Base-by-base conservation (phyloP, 1,140 invertebrate species). In the Orchesella cincta region DNA sequence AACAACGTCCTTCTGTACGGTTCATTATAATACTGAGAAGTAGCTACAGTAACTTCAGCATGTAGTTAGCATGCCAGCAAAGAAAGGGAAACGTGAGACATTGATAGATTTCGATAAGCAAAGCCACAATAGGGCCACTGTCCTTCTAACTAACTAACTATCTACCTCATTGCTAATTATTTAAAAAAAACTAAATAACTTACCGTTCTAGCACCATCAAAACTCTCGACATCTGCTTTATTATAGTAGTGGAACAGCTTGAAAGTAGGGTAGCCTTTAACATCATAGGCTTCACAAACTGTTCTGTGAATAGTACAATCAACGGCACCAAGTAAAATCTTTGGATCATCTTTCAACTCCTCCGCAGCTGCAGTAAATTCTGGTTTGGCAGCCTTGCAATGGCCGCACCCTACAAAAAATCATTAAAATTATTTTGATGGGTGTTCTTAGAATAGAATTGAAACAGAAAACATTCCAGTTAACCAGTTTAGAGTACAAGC, bases 381-480 rank as follows among this genome's bases (percentile, higher is more conserved):
- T 20, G 94, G 94, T 85, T 96, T 96, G 0, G 93, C 91, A 81
- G 90, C 91, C 83, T 95, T 96, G 84, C 94, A 96, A 85, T 96
- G 94, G 8, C 94, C 94, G 86, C 94, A 96, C 94, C 94, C 93
- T 95, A 82, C 72, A 85, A 85, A 77, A 71, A 81, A 78, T 67
- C 26, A 67, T 5, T 57, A n/a, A 57, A 12, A 57, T 46, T 46
- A 18, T 46, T 8, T 46, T 46, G n/a, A n/a, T n/a, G n/a, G n/a
- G n/a, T n/a, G n/a, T n/a, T n/a, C n/a, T n/a, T n/a, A n/a, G n/a
- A n/a, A n/a, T n/a, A n/a, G n/a, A n/a, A n/a, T n/a, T n/a, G n/a
- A n/a, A n/a, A n/a, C n/a, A n/a, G n/a, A n/a, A n/a, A n/a, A n/a
- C n/a, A n/a, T n/a, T n/a, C n/a, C n/a, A n/a, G n/a, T n/a, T n/a